Base-by-base conservation (phyloP, 2,797 vertebrate species). In the Philypnodon macrostomus region DNA sequence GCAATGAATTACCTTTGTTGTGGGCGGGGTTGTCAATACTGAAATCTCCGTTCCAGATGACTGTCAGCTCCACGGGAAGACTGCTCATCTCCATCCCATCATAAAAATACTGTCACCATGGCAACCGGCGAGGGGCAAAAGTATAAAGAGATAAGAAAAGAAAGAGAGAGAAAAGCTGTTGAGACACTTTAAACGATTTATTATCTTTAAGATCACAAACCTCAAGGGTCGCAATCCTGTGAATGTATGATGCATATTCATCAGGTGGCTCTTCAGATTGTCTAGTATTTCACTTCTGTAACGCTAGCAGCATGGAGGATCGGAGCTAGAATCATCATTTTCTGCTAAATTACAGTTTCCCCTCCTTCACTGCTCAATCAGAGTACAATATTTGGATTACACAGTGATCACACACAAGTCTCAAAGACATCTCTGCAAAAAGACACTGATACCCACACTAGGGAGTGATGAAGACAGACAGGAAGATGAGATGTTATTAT, bases 11-110 rank as follows among this genome's bases (percentile, higher is more conserved):
- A 98, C 96, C 95, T 96, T 95, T 95, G 82, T 95, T 99, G 84
- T 94, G 90, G 39, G 94, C 92, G 0, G 95, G 95, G 87, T 98
- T 99, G 88, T 99, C 96, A 10, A 99, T 99, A 90, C 89, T 97
- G 87, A 99, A 99, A 88, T 98, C 93, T 66, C 95, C 95, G 1
- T 98, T 98, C 96, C 96, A 99, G 83, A 98, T 93, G 4, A 98
- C 96, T 0, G 89, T 97, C 87, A 99, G 83, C 74, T 96, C 93
- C 79, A 98, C 95, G 0, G 95, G 93, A 75, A 99, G 90, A 86
- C 93, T 97, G 88, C 95, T 97, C 87, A 95, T 95, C 82, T 96
- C 95, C 92, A 95, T 97, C 62, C 95, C 96, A 72, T 98, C 95
- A 0, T 99, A 98, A 0, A 89, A 93, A 76, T 99, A 98, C 96